A percentile compares a stretch with the other conserved stretches of the same genome.
These are phyloP conservation scores for Tricholauxania praeusta DNA, from an alignment of 2,888 invertebrate genomes.

Conservation along the genomic window DNA sequence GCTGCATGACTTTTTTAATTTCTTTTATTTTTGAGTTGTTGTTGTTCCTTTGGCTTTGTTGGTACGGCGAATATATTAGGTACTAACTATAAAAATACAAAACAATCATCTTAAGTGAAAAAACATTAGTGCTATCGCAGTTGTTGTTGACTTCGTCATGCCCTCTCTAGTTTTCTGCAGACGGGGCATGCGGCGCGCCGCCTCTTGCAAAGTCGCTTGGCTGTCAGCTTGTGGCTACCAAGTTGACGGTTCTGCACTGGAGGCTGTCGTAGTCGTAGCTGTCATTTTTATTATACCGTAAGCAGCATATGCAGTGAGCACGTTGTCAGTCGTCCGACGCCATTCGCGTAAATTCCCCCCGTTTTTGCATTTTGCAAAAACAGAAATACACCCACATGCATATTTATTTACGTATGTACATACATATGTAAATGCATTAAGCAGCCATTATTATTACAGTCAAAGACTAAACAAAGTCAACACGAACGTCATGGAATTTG, in stretches of 20 bases:
- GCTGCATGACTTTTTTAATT: conserved; percentile 11
- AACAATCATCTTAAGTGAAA: too few species aligned
- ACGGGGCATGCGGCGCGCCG: neutral
- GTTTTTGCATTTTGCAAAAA: neutral
- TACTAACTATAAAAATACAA: too few species aligned
- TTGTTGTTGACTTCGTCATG: too few species aligned
- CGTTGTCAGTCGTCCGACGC: too few species aligned
- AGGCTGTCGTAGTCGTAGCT: conserved; percentile 9
- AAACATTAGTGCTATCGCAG: too few species aligned
- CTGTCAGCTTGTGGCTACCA: conserved; percentile 15
- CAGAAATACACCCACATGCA: too few species aligned
- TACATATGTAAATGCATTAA: conserved; percentile 15
- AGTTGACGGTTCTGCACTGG: conserved; percentile 27
- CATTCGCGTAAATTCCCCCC: conserved; percentile 4
- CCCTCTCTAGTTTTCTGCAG: too few species aligned
- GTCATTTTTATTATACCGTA: conserved; percentile 2
- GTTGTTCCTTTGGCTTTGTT: neutral
- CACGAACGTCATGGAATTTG: conserved; percentile 20
- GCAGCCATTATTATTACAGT: conserved; percentile 21
- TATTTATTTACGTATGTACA: neutral
- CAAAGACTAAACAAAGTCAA: conserved; percentile 25
- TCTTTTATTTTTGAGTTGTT: neutral
- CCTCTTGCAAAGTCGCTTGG: neutral
- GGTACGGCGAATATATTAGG: too few species aligned
- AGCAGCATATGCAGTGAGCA: neutral